Conservation (phyloP, 1,140 invertebrate genomes). For the Paraescarpia echinospica region DNA sequence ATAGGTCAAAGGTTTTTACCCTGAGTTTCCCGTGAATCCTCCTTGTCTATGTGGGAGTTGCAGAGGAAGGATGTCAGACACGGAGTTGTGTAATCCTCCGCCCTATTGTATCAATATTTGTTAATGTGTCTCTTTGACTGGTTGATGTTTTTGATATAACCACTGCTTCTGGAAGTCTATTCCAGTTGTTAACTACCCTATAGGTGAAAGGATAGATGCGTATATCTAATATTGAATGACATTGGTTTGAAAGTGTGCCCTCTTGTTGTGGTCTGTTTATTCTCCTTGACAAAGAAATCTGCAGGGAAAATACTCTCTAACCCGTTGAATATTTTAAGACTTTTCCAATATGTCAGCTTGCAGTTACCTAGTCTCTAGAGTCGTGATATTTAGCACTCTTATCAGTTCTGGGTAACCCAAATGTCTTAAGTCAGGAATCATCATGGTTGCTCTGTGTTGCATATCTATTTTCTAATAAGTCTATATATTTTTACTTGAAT, state of each 20-base stretch:
- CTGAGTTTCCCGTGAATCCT: not conserved
- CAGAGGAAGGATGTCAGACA: not conserved
- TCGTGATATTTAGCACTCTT: not conserved
- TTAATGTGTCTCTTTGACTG: not conserved
- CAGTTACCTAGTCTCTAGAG: not conserved
- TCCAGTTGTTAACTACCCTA: not conserved
- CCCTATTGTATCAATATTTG: not conserved
- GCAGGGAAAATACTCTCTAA: not conserved
- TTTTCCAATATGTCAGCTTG: not conserved
- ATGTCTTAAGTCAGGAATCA: not conserved
- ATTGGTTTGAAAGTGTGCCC: not conserved
- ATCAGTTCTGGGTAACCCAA: not conserved
- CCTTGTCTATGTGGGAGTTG: not conserved
- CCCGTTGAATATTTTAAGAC: not conserved
- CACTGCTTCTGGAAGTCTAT: not conserved
- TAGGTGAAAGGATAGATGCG: not conserved
- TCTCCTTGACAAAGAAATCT: not conserved
- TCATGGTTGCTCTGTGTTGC: not conserved
- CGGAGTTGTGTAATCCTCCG: not conserved
- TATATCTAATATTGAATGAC: not conserved
- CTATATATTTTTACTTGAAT: not conserved
- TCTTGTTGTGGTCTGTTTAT: not conserved
- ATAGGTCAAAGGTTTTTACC: not conserved
- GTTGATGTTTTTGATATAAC: not conserved
- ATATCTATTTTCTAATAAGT: not conserved